Conservation (phyloP, 2,888 invertebrate species). For the Pristionchus japonicus region DNA sequence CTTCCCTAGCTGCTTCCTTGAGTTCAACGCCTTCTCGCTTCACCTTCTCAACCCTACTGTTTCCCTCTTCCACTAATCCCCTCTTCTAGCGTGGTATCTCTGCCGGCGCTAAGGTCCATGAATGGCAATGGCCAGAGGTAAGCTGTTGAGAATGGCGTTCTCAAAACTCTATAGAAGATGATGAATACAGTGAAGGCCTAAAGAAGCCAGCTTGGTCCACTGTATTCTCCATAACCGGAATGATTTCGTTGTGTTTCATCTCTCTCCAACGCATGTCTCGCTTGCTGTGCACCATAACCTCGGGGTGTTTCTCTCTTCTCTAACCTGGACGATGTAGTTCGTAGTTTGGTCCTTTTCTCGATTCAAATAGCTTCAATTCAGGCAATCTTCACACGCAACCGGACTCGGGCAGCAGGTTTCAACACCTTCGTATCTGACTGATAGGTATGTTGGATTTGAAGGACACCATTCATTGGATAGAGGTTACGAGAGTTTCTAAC, state of each 20-base stretch:
- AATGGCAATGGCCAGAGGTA: neutral
- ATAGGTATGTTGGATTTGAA: neutral
- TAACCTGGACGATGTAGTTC: neutral
- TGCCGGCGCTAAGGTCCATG: neutral
- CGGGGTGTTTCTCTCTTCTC: neutral
- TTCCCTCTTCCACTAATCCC: neutral
- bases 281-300: slow-evolving; percentile 21
- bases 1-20: neutral
- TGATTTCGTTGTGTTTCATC: too few relatives aligned
- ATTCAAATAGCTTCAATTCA: neutral
- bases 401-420: neutral
- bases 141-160: neutral
- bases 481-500: neutral
- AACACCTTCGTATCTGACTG: neutral
- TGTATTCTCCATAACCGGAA: too few relatives aligned
- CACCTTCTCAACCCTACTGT: neutral
- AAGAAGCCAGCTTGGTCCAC: too few relatives aligned
- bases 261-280: neutral
- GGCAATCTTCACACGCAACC: slow-evolving; percentile 10
- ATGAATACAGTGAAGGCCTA: neutral
- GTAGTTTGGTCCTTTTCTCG: neutral
- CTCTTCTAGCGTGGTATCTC: slow-evolving; percentile 14
- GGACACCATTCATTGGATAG: neutral
- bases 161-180: neutral
- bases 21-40: slow-evolving; percentile 16